These are phyloP conservation scores for Ornithoptera priamus DNA, from an alignment of 2,888 invertebrate genomes.

Conservation along the genomic window DNA sequence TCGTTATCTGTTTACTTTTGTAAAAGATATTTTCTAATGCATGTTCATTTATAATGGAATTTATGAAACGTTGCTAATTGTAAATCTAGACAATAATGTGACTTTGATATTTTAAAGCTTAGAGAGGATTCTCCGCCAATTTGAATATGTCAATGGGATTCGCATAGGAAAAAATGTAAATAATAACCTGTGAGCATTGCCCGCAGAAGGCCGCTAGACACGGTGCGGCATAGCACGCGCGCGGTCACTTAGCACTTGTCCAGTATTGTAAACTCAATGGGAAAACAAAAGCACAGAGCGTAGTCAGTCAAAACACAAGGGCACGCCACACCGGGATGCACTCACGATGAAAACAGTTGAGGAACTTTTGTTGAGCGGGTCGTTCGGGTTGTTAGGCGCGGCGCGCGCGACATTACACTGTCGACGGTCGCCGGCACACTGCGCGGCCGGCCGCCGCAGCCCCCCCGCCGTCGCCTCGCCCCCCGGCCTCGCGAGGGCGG, in stretches of 20 bases:
- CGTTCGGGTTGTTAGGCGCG: constrained; percentile 62
- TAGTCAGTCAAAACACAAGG: constrained; percentile 71
- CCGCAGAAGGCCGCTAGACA: constrained; percentile 75
- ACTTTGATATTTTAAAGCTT: no score
- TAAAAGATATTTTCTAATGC: no score
- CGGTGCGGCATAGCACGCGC: constrained; percentile 73
- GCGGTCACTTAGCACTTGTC: constrained; percentile 76
- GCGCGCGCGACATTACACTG: constrained; percentile 68
- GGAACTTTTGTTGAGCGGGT: constrained; percentile 71
- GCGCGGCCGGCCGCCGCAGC: constrained; percentile 63
- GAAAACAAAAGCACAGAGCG: constrained; percentile 59
- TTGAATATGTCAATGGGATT: constrained; percentile 41
- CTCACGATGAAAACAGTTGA: constrained; percentile 62
- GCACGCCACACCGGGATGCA: constrained; percentile 57
- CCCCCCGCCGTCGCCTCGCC: constrained; percentile 46
- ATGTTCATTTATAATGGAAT: no score
- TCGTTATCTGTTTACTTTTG: no score
- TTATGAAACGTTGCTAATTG: no score
- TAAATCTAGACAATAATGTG: no score
- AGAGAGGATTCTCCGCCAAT: neutral
- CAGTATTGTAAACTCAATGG: constrained; percentile 66
- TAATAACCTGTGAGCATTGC: constrained; percentile 78
- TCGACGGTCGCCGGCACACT: constrained; percentile 78
- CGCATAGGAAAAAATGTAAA: constrained; percentile 59
- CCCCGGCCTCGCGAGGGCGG: constrained; percentile 52